Conservation (phyloP, 2,888 invertebrate genomes). For the Caenorhabditis plicata region DNA sequence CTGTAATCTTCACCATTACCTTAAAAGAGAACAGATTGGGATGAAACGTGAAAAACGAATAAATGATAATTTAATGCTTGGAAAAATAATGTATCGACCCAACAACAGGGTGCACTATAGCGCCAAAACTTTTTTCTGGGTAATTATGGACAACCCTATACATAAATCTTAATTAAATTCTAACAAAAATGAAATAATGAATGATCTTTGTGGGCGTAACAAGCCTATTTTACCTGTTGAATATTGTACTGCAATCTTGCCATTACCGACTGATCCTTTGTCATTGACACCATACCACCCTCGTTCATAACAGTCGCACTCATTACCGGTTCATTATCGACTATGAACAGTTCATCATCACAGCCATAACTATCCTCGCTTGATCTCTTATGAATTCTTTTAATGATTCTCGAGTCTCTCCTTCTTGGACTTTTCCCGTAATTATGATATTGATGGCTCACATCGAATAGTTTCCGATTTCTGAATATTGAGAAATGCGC, state of each 20-base stretch:
- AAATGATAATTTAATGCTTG: too few relatives aligned
- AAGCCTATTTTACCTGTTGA: constrained; percentile 8
- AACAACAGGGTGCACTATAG: too few relatives aligned
- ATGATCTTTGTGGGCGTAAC: not conserved
- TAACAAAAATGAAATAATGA: too few relatives aligned
- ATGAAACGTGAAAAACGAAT: too few relatives aligned
- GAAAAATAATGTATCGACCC: too few relatives aligned
- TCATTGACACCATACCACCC: not conserved
- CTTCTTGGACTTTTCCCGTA: not conserved
- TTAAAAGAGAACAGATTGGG: too few relatives aligned
- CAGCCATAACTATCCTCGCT: not conserved
- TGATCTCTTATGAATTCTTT: not conserved
- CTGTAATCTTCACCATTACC: too few relatives aligned
- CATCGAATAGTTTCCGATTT: constrained; percentile 32
- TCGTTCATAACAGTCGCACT: constrained; percentile 23
- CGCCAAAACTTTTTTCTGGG: too few relatives aligned
- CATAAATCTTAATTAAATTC: too few relatives aligned
- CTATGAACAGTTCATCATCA: not conserved
- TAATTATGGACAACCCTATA: too few relatives aligned
- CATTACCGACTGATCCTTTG: constrained; percentile 3
- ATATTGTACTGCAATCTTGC: constrained; percentile 35
- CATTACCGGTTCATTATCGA: constrained; percentile 19
- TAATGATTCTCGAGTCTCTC: not conserved
- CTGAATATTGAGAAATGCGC: constrained; percentile 40
- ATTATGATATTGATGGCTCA: constrained; percentile 2